These are phyloP conservation scores for Drosophila testacea DNA, from an alignment of 2,888 invertebrate genomes.

Conservation along the genomic window DNA sequence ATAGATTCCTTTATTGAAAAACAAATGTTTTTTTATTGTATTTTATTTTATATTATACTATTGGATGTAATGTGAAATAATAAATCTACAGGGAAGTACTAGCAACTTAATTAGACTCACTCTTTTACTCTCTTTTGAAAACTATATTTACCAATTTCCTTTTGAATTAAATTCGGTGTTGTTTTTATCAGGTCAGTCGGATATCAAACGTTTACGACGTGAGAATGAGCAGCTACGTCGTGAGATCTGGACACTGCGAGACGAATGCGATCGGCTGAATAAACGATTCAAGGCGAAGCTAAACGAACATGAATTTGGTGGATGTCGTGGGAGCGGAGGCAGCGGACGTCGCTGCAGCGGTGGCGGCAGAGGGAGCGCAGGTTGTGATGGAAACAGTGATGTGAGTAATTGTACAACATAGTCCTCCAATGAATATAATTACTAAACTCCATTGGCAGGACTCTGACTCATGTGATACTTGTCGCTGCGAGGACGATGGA, in stretches of 20 bases:
- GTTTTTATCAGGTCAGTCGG: conserved; percentile 90
- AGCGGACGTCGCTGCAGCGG: conserved; percentile 71
- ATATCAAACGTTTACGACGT: conserved; percentile 94
- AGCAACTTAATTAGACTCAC: too few species aligned
- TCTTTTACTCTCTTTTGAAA: neutral
- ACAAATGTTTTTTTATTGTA: too few species aligned
- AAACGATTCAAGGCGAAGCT: conserved; percentile 89
- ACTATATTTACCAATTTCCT: neutral
- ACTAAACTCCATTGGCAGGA: conserved; percentile 65
- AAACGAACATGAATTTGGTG: conserved; percentile 77
- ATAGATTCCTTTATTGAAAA: neutral
- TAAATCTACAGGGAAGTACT: too few species aligned
- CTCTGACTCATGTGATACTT: conserved; percentile 84
- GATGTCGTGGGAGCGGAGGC: conserved; percentile 74
- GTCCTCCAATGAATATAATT: too few species aligned
- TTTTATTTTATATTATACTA: too few species aligned
- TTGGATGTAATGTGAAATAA: neutral
- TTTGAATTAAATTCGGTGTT: neutral
- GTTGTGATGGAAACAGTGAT: conserved; percentile 82
- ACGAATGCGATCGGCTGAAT: conserved; percentile 95
- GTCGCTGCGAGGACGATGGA: conserved; percentile 75
- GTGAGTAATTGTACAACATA: conserved; percentile 56
- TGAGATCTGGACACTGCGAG: conserved; percentile 94
- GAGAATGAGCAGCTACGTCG: conserved; percentile 95
- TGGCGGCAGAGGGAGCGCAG: conserved; percentile 66